Evolutionary conservation across 2,113 vertebrate genomes (phyloP).

Genomic region (Chlorocebus sabaeus): DNA sequence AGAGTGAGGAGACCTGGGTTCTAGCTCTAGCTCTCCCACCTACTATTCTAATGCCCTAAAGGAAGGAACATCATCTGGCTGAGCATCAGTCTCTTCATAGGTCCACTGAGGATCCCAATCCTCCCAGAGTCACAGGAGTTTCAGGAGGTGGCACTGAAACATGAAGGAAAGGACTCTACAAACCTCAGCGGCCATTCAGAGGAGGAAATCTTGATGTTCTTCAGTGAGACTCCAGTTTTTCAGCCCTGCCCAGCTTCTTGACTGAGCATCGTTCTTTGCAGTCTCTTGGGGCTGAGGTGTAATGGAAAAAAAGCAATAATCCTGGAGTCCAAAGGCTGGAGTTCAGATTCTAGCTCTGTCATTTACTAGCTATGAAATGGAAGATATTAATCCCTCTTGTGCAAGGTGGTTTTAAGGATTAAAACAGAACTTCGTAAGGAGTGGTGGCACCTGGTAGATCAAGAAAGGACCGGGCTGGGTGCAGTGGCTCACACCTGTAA

Average conservation of each 20-base stretch:
- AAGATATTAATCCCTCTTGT: background rate
- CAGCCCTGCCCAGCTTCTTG: background rate
- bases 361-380: background rate
- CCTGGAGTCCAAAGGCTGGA: background rate
- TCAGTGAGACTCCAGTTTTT: background rate
- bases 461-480: background rate
- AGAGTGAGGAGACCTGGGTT: background rate
- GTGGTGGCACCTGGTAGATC: background rate
- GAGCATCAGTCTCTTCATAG: background rate
- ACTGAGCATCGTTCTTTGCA: background rate
- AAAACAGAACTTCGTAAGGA: background rate
- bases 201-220: background rate
- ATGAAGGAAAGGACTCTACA: background rate
- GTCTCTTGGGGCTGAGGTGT: background rate
- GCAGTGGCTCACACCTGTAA: too few relatives aligned
- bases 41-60: background rate
- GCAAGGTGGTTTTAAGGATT: background rate
- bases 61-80: background rate
- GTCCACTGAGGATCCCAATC: background rate
- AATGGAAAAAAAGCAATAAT: slow-evolving; percentile 12
- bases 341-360: background rate
- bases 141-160: background rate
- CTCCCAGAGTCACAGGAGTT: background rate
- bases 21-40: background rate
- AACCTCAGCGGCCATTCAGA: background rate